Conservation (phyloP, 92 coral and sea anemone genomes). For the Zoanthus solanderi region DNA sequence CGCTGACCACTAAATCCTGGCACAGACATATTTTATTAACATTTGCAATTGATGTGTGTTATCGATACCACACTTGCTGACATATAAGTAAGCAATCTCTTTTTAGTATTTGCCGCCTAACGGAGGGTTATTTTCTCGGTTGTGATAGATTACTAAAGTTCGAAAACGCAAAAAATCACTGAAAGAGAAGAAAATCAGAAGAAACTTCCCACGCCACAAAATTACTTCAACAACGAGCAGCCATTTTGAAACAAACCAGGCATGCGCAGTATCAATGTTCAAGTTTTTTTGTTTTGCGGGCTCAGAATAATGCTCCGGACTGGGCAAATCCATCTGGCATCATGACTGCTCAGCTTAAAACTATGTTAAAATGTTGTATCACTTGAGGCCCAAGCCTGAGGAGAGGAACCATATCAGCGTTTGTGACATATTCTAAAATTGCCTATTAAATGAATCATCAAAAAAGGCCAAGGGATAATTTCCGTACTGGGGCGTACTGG, state of each 20-base stretch:
- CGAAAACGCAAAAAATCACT: neutral
- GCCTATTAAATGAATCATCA: too few species aligned
- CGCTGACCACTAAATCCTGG: conserved; percentile 54
- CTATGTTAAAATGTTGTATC: too few species aligned
- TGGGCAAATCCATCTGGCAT: too few species aligned
- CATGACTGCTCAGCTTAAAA: too few species aligned
- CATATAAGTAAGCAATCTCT: conserved; percentile 8
- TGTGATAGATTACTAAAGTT: neutral
- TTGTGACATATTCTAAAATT: too few species aligned
- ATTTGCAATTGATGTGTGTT: conserved; percentile 20
- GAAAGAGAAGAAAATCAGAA: neutral
- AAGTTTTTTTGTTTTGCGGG: neutral
- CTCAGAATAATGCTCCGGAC: neutral
- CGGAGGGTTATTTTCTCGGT: neutral
- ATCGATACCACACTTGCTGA: conserved; percentile 37
- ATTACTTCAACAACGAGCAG: conserved; percentile 23
- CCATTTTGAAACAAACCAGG: conserved; percentile 32
- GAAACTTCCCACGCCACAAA: neutral
- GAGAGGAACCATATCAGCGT: too few species aligned
- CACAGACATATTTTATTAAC: conserved; percentile 45
- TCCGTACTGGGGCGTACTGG: too few species aligned
- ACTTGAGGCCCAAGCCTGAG: too few species aligned
- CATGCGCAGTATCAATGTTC: neutral
- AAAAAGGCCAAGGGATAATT: too few species aligned
- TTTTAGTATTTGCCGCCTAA: neutral